A percentile compares a stretch with the other conserved stretches of the same genome.
Evolutionary conservation across 2,113 vertebrate species (phyloP).

Genomic region (Brevimyrus niger): DNA sequence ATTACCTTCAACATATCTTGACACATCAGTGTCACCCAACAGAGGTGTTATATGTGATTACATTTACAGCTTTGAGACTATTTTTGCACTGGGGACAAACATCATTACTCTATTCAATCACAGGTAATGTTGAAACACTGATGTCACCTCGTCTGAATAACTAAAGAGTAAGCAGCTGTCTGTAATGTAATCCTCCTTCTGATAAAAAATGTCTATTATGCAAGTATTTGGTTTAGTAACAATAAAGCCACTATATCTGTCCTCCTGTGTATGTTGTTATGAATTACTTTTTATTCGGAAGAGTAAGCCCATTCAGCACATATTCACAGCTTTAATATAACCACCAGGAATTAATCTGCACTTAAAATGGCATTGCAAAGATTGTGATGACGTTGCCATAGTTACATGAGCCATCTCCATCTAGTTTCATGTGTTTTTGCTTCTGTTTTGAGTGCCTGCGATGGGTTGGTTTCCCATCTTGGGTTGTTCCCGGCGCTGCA

Average conservation of each 20-base stretch:
- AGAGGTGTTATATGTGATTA: neutral
- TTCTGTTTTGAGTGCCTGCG: neutral
- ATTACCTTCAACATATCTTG: neutral
- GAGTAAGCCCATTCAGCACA: neutral
- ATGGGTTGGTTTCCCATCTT: neutral
- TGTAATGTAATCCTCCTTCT: neutral
- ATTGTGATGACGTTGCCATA: neutral
- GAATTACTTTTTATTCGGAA: neutral
- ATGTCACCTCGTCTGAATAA: neutral
- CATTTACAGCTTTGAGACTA: neutral
- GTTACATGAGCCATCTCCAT: neutral
- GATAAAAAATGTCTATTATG: neutral
- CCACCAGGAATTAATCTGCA: neutral
- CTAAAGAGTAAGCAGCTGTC: neutral
- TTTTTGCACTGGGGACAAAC: neutral
- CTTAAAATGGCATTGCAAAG: neutral
- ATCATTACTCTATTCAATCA: neutral
- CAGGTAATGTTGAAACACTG: neutral
- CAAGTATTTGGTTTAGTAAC: neutral
- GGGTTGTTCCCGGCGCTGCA: too few relatives aligned
- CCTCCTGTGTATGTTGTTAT: neutral
- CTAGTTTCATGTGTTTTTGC: neutral
- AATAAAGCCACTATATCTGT: neutral
- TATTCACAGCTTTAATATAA: neutral
- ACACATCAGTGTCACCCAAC: neutral